Conservation (phyloP, 2,113 vertebrate genomes). For the Siniperca chuatsi region DNA sequence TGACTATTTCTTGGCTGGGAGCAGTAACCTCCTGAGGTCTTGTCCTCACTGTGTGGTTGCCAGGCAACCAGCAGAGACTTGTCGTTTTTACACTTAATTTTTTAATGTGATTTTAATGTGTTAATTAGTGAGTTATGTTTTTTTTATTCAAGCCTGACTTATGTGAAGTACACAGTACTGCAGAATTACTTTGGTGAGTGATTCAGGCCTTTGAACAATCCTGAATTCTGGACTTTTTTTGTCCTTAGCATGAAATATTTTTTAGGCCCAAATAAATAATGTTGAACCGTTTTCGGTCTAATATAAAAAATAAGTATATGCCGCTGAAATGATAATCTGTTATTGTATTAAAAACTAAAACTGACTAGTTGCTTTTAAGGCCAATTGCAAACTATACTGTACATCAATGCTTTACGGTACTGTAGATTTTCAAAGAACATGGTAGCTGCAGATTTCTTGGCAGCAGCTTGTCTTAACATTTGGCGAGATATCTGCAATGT, state of each 20-base stretch:
- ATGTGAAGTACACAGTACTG: neutral
- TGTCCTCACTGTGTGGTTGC: neutral
- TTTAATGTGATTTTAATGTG: neutral
- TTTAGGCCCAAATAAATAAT: neutral
- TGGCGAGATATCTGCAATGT: constrained; percentile 5
- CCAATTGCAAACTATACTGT: neutral
- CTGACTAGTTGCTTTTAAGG: neutral
- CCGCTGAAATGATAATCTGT: neutral
- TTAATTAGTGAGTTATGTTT: neutral
- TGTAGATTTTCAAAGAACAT: neutral
- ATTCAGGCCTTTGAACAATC: neutral
- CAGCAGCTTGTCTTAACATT: neutral
- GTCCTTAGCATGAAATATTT: neutral
- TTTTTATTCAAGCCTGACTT: neutral
- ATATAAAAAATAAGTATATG: neutral
- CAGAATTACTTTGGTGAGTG: neutral
- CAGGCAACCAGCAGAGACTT: neutral
- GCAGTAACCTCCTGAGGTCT: neutral
- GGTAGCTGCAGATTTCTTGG: neutral
- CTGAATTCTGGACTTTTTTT: neutral
- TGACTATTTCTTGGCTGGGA: neutral
- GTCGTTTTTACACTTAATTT: neutral
- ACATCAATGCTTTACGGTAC: neutral
- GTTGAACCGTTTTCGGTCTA: neutral
- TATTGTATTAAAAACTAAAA: neutral